Evolutionary conservation across 2,888 invertebrate species (phyloP).

Genomic region (Metalampra italica): DNA sequence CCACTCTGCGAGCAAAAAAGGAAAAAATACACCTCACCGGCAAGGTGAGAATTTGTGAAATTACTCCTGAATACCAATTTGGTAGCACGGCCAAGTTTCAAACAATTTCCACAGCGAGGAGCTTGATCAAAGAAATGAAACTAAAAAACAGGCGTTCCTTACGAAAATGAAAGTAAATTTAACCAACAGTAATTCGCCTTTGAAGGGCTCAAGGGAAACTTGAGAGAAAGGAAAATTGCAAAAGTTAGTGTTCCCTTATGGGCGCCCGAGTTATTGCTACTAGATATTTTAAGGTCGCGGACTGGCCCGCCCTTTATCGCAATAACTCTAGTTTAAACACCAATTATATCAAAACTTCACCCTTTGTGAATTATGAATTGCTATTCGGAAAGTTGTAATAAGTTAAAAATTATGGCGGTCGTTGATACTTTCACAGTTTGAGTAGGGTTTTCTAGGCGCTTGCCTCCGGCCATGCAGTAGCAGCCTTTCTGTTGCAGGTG

Average conservation of each 20-base stretch:
- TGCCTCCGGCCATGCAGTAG: too few relatives aligned
- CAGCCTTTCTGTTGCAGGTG: too few relatives aligned
- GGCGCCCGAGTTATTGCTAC: slow-evolving; percentile 54
- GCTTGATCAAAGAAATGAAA: slow-evolving; percentile 75
- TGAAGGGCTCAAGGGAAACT: slow-evolving; percentile 61
- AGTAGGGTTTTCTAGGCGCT: background rate
- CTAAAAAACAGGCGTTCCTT: slow-evolving; percentile 67
- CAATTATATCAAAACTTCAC: slow-evolving; percentile 38
- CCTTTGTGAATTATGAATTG: slow-evolving; percentile 24
- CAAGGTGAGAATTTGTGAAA: slow-evolving; percentile 67
- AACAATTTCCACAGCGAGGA: slow-evolving; percentile 70
- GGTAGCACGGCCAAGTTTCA: slow-evolving; percentile 53
- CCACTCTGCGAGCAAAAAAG: background rate
- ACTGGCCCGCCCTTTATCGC: slow-evolving; percentile 29
- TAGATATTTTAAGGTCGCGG: slow-evolving; percentile 43
- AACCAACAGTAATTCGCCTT: slow-evolving; percentile 74
- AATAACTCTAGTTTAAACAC: slow-evolving; percentile 36
- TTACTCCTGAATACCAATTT: slow-evolving; percentile 70
- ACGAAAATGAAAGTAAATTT: slow-evolving; percentile 72
- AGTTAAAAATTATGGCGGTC: slow-evolving; percentile 22
- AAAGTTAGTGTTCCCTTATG: slow-evolving; percentile 73
- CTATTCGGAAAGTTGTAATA: slow-evolving; percentile 21
- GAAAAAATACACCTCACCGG: slow-evolving; percentile 14
- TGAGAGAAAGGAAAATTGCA: slow-evolving; percentile 67
- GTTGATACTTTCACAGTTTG: slow-evolving; percentile 21